Evolutionary conservation across 2,888 invertebrate genomes (phyloP).

Genomic region (Euclidia mi): DNA sequence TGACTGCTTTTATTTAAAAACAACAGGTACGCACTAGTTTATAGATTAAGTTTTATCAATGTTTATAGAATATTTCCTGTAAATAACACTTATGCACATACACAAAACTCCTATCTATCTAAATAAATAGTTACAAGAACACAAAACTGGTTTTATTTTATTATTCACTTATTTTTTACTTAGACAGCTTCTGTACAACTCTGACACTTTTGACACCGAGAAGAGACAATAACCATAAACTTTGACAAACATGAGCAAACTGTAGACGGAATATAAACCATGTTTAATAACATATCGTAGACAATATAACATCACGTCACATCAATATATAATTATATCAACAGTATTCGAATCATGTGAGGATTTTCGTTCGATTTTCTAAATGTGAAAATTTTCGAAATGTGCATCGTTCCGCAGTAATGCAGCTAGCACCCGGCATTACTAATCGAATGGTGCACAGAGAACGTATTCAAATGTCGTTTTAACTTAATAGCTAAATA

Average conservation of each 20-base stretch:
- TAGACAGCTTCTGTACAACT: too few relatives aligned
- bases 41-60: too few relatives aligned
- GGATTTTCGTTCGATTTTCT: conserved; percentile 44
- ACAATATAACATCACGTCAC: conserved; percentile 35
- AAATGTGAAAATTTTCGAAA: too few relatives aligned
- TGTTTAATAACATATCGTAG: conserved; percentile 35
- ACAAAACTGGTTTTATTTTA: too few relatives aligned
- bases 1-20: too few relatives aligned
- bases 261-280: conserved; percentile 36
- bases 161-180: too few relatives aligned
- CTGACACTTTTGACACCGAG: too few relatives aligned
- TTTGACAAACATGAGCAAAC: conserved; percentile 52
- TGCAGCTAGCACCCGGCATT: conserved; percentile 27
- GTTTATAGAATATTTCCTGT: too few relatives aligned
- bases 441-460: conserved; percentile 29
- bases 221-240: conserved; percentile 53
- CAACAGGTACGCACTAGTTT: too few relatives aligned
- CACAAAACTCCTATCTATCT: too few relatives aligned
- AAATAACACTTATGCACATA: too few relatives aligned
- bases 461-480: conserved; percentile 70
- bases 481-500: conserved; percentile 77
- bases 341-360: conserved; percentile 36
- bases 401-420: conserved; percentile 26
- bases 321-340: conserved; percentile 28
- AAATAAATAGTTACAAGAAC: too few relatives aligned